Conservation (phyloP, 2,888 invertebrate genomes). For the Cryptosula pallasiana region DNA sequence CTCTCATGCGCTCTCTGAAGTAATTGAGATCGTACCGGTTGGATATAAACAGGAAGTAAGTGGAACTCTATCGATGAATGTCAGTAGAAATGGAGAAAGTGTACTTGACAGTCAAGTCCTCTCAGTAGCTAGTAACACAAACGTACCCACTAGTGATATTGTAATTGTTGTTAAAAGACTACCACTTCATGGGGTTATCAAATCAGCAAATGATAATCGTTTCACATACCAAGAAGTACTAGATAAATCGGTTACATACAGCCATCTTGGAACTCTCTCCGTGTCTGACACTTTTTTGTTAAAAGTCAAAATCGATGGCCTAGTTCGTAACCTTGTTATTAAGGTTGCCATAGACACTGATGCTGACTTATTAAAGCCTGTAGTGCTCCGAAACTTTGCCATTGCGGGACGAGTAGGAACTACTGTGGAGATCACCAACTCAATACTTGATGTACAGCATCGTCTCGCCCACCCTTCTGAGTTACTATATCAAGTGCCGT, state of each 20-base stretch:
- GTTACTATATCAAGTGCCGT: neutral
- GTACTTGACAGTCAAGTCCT: neutral
- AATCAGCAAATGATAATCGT: neutral
- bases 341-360: neutral
- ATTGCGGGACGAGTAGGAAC: neutral
- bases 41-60: neutral
- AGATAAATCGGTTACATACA: neutral
- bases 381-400: neutral
- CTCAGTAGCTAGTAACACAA: neutral
- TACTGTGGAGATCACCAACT: neutral
- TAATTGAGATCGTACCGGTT: neutral
- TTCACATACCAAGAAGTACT: neutral
- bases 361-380: neutral
- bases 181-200: neutral
- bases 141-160: neutral
- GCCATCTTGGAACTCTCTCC: conserved; percentile 4
- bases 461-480: neutral
- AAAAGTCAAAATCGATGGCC: neutral
- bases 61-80: neutral
- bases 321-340: neutral
- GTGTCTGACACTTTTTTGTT: conserved; percentile 2
- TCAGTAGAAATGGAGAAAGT: neutral
- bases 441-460: neutral
- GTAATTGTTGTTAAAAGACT: neutral
- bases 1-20: neutral